Base-by-base conservation (phyloP, 2,113 vertebrate species). In the Regulus satrapa region DNA sequence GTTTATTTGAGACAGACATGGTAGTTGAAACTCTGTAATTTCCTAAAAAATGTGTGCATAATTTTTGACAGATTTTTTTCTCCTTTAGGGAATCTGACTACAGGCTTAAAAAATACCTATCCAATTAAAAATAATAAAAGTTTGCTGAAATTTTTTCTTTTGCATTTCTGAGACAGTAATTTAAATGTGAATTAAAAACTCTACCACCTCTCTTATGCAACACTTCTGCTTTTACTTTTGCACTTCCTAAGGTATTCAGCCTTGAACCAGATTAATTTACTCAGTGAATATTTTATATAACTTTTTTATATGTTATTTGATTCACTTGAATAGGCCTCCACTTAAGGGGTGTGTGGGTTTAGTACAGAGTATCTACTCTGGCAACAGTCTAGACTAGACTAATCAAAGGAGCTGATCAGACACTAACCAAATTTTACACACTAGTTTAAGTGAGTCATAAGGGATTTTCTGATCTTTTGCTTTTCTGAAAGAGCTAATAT, bases 381-480 rank as follows among this genome's bases (percentile, higher is more conserved):
- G 56, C 86, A 96, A 59, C 61, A 63, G 68, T 66, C 86, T 90
- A 83, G 82, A 88, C 74, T 31, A 28, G 38, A 62, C 24, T 67
- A 83, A 95, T 94, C 77, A 95, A 91, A 92, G 73, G 38, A 75
- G 18, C 78, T 94, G 81, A 82, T 88, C 73, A 92, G 91, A 95
- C 40, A 58, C 61, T 49, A 92, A 92, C 36, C 36, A 69, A 74
- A 75, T 85, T 89, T 87, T 87, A 85, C 45, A 72, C 14, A 29
- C 21, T 48, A 46, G 46, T 67, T 92, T 87, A 87, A 87, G 49
- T 40, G 24, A 81, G 45, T 81, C 49, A 38, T 81, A 95, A 94
- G 56, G 56, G 29, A 92, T 80, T 79, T 84, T 41, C 76, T 62
- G 79, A 81, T 78, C 61, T 38, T 36, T 24, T 54, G 75, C 41